phyloP scores from a whole-genome alignment of 2,113 vertebrate species.

The Leptocoma aspasia region DNA sequence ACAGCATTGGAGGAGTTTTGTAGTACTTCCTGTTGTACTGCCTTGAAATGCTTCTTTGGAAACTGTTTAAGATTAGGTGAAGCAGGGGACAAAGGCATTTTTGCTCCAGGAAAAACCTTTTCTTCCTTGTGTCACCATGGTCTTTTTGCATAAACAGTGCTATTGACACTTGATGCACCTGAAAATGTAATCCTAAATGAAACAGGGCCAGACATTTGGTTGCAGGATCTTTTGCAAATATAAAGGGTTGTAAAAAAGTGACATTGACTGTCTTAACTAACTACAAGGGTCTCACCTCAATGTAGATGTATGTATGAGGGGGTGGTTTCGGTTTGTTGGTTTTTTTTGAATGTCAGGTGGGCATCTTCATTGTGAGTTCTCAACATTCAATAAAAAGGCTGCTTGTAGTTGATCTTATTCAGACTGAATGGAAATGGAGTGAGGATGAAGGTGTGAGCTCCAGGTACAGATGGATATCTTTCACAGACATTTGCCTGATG shows the following conservation, averaged over 20 bases:
- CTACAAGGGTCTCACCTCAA: not conserved
- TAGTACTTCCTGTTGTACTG: not conserved
- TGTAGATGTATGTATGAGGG: too few species aligned
- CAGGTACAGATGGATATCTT: conserved; percentile 23
- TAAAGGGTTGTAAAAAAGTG: not conserved
- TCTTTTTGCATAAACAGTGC: not conserved
- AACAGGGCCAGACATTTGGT: not conserved
- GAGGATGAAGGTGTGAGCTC: not conserved
- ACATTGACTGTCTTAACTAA: not conserved
- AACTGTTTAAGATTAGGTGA: not conserved
- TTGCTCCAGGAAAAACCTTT: not conserved
- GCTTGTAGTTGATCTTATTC: not conserved
- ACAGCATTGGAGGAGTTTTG: not conserved
- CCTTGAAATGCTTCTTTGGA: not conserved
- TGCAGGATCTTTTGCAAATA: not conserved
- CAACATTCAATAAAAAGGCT: not conserved
- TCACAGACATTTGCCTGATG: conserved; percentile 19
- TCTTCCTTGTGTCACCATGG: not conserved
- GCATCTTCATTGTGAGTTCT: not conserved
- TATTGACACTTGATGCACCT: not conserved
- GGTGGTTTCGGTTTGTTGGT: not conserved
- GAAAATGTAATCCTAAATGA: not conserved
- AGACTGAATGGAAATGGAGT: not conserved
- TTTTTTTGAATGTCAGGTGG: not conserved
- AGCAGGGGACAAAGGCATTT: not conserved